These are phyloP conservation scores for Pristionchus japonicus DNA, from an alignment of 2,888 invertebrate species.

Conservation along the genomic window DNA sequence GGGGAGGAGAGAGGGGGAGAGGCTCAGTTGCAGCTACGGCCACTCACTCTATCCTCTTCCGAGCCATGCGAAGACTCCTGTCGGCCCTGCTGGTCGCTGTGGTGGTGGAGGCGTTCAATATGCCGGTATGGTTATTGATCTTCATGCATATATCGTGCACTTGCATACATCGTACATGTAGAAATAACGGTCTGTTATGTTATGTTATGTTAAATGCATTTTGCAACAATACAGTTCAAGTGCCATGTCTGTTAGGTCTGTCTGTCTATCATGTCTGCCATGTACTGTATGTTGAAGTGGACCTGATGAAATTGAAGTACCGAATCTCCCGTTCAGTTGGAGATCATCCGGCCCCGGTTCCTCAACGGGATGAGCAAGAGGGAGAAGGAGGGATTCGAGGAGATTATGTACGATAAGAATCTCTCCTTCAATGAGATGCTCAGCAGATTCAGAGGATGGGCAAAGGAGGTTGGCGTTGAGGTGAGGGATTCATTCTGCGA, in stretches of 20 bases:
- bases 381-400: conserved; percentile 5
- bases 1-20: background rate
- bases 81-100: background rate
- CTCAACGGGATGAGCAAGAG: background rate
- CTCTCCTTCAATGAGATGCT: conserved; percentile 9
- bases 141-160: too few relatives aligned
- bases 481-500: background rate
- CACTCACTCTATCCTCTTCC: too few relatives aligned
- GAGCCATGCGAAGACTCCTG: background rate
- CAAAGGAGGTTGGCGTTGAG: background rate
- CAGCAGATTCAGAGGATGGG: conserved; percentile 19
- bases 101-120: background rate
- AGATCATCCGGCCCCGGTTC: conserved; percentile 9
- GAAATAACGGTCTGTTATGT: too few relatives aligned
- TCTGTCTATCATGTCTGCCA: too few relatives aligned
- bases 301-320: too few relatives aligned
- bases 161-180: too few relatives aligned
- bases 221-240: too few relatives aligned
- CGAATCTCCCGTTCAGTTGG: background rate
- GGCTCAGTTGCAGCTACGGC: conserved; percentile 23
- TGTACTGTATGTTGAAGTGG: too few relatives aligned
- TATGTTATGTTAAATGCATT: too few relatives aligned
- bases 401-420: conserved; percentile 1
- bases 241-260: too few relatives aligned
- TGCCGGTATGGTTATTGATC: conserved; percentile 1